phyloP scores from a whole-genome alignment of 2,113 vertebrate genomes.

The Oreotrochilus melanogaster region DNA sequence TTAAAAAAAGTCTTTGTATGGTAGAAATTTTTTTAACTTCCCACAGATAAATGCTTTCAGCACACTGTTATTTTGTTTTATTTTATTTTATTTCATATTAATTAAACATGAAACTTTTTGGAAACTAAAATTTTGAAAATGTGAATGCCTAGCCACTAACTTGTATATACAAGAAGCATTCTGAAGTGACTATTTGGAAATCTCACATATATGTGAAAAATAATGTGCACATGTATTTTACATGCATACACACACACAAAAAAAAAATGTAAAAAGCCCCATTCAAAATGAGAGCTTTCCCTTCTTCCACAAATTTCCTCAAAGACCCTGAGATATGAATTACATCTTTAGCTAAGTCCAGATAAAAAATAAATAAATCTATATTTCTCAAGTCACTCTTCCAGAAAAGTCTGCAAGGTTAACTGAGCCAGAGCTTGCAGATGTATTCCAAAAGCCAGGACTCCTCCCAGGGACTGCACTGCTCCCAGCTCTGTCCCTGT shows the following conservation, averaged over 20 bases:
- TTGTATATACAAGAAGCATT: background rate
- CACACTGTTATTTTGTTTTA: background rate
- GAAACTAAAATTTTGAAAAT: background rate
- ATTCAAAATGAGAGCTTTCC: background rate
- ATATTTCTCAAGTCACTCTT: background rate
- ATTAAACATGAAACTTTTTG: background rate
- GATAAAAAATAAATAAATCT: background rate
- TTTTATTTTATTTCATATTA: conserved; percentile 11
- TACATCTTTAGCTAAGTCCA: background rate
- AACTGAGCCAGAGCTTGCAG: background rate
- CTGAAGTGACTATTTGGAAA: background rate
- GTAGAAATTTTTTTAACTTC: background rate
- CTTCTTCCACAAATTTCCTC: background rate
- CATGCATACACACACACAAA: no score
- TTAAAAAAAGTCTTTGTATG: background rate
- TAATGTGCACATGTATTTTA: background rate
- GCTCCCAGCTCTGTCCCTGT: background rate
- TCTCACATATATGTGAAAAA: background rate
- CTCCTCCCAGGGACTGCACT: background rate
- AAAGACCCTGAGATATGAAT: background rate
- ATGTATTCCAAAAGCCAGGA: background rate
- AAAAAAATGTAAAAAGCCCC: background rate
- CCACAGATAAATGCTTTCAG: background rate
- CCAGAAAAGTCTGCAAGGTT: background rate
- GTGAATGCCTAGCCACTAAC: background rate